Evolutionary conservation across 92 coral and sea anemone species (phyloP).

Genomic region (Porites evermanni): DNA sequence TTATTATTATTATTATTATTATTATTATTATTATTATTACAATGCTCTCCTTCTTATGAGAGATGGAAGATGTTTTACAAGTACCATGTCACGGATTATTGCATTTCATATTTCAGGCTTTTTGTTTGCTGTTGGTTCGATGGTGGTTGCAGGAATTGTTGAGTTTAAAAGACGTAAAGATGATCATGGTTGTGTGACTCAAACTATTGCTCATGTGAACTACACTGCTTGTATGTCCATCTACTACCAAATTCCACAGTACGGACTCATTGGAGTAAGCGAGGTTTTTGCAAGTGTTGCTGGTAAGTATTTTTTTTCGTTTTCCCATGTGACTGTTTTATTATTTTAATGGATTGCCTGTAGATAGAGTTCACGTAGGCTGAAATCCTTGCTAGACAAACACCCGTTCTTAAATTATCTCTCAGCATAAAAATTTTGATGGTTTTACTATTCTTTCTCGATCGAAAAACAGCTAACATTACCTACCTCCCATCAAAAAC

Average conservation of each 20-base stretch:
- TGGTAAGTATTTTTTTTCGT: slow-evolving; percentile 54
- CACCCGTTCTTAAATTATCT: too few relatives aligned
- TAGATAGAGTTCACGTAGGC: not conserved
- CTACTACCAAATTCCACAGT: slow-evolving; percentile 90
- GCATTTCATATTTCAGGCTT: slow-evolving; percentile 53
- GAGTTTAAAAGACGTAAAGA: slow-evolving; percentile 48
- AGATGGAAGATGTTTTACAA: too few relatives aligned
- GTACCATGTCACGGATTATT: not conserved
- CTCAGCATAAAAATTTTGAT: too few relatives aligned
- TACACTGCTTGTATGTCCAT: slow-evolving; percentile 71
- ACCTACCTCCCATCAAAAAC: too few relatives aligned
- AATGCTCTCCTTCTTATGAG: too few relatives aligned
- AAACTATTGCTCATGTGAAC: slow-evolving; percentile 18
- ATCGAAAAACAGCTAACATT: too few relatives aligned
- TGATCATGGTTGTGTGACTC: slow-evolving; percentile 2
- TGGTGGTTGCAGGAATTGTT: slow-evolving; percentile 75
- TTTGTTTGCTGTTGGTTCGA: slow-evolving; percentile 77
- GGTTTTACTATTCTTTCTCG: too few relatives aligned
- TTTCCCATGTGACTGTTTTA: too few relatives aligned
- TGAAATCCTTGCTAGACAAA: too few relatives aligned
- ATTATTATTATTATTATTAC: too few relatives aligned
- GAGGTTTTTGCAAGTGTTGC: slow-evolving; percentile 97
- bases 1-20: too few relatives aligned
- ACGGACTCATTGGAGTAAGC: slow-evolving; percentile 91
- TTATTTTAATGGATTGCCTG: not conserved